A percentile compares a stretch with the other conserved stretches of the same genome.
Conservation (phyloP, 2,797 vertebrate species). For the Bufotes viridis region DNA sequence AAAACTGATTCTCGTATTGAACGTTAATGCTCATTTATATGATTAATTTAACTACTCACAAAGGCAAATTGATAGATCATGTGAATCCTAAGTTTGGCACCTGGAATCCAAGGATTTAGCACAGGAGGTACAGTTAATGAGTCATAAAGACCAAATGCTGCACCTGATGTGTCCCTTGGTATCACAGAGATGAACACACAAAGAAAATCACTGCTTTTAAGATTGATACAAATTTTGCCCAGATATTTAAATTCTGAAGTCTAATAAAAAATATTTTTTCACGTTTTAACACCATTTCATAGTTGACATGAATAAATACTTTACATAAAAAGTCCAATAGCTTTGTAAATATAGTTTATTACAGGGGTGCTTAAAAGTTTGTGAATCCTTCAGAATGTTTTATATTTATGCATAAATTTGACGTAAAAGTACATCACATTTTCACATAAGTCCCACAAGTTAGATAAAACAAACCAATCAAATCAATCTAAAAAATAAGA, state of each 20-base stretch:
- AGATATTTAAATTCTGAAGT: background rate
- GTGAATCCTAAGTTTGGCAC: background rate
- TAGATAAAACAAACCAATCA: too few species aligned
- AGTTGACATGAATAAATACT: background rate
- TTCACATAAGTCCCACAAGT: too few species aligned
- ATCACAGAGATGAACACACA: background rate
- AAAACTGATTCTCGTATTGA: background rate
- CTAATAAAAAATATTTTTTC: background rate
- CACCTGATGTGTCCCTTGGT: conserved; percentile 2
- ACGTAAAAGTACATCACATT: too few species aligned
- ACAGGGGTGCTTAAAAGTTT: too few species aligned
- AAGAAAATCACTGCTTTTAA: background rate
- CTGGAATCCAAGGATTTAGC: conserved; percentile 5
- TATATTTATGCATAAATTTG: too few species aligned
- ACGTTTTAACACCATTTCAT: background rate
- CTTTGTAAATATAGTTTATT: background rate
- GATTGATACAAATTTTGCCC: background rate
- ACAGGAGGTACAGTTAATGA: conserved; percentile 39
- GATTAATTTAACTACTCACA: background rate
- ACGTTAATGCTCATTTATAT: background rate
- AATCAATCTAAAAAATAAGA: too few species aligned
- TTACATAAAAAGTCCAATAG: background rate
- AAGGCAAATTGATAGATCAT: background rate
- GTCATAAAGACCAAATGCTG: conserved; percentile 21
- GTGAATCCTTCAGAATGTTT: too few species aligned